A percentile compares a stretch with the other conserved stretches of the same genome.
phyloP scores from a whole-genome alignment of 2,797 vertebrate genomes.

The Calcarius lapponicus region DNA sequence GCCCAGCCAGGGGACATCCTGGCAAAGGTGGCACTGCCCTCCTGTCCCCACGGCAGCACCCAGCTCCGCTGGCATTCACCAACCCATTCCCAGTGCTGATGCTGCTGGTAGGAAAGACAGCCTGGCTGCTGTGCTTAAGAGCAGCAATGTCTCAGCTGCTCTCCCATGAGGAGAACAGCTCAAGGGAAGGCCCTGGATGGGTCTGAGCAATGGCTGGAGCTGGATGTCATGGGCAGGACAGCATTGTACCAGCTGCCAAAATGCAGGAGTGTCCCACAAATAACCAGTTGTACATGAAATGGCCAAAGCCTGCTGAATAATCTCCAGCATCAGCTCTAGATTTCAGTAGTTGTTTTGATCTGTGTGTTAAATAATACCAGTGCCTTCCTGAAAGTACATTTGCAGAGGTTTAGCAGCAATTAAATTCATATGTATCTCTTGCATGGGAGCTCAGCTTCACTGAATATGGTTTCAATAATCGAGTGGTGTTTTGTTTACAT shows the following conservation, averaged over 20 bases:
- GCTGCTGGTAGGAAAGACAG: neutral
- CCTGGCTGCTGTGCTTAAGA: neutral
- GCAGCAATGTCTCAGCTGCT: neutral
- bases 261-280: rapidly evolving
- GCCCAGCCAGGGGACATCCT: neutral
- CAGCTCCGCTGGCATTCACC: rapidly evolving
- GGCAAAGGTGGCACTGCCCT: rapidly evolving
- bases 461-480: slow-evolving; percentile 59
- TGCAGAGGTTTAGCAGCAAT: slow-evolving; percentile 41
- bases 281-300: neutral
- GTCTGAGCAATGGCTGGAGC: neutral
- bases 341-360: slow-evolving; percentile 48
- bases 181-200: neutral
- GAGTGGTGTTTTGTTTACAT: slow-evolving; percentile 61
- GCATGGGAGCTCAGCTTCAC: slow-evolving; percentile 12
- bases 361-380: neutral
- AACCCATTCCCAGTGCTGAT: neutral
- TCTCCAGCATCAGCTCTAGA: neutral
- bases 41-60: neutral
- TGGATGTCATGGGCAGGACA: neutral
- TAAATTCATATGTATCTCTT: slow-evolving; percentile 42
- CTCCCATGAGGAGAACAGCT: neutral
- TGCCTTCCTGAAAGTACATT: slow-evolving; percentile 4
- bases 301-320: neutral
- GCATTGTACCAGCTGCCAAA: neutral